Evolutionary conservation across 2,113 vertebrate genomes (phyloP).

Genomic region (Albula glossodonta): DNA sequence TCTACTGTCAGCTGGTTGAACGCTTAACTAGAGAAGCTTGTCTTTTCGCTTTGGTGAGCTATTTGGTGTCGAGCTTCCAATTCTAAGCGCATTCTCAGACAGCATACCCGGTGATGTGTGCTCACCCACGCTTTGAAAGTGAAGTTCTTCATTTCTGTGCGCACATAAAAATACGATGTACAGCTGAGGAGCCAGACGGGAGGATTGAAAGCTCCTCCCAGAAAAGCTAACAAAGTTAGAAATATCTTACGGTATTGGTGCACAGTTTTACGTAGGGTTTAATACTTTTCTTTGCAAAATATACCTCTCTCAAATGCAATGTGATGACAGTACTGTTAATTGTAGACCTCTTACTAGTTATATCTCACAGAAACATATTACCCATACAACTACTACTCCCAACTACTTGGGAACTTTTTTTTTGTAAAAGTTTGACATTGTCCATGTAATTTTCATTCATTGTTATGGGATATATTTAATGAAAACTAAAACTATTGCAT

Average conservation of each 20-base stretch:
- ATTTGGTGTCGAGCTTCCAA: background rate
- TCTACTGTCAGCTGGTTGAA: background rate
- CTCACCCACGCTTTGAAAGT: slow-evolving; percentile 36
- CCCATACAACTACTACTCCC: no score
- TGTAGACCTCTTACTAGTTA: no score
- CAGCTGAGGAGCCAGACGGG: slow-evolving; percentile 22
- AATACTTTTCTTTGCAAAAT: background rate
- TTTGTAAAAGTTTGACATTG: no score
- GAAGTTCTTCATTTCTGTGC: slow-evolving; percentile 11
- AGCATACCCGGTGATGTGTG: slow-evolving; percentile 29
- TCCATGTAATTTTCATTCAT: no score
- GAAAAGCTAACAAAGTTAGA: background rate
- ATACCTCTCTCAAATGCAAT: background rate
- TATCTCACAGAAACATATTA: no score
- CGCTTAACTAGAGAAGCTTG: slow-evolving; percentile 4
- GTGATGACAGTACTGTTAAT: background rate
- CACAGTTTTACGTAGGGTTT: background rate
- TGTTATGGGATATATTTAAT: no score
- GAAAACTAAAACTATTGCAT: no score
- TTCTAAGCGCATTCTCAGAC: slow-evolving; percentile 17
- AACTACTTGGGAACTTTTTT: no score
- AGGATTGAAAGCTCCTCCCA: slow-evolving; percentile 31
- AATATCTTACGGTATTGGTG: background rate
- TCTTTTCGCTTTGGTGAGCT: slow-evolving; percentile 14
- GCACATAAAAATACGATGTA: slow-evolving; percentile 10